A percentile compares a stretch with the other conserved stretches of the same genome.
Evolutionary conservation across 1,140 invertebrate species (phyloP).

Genomic region (Drosophila teissieri): DNA sequence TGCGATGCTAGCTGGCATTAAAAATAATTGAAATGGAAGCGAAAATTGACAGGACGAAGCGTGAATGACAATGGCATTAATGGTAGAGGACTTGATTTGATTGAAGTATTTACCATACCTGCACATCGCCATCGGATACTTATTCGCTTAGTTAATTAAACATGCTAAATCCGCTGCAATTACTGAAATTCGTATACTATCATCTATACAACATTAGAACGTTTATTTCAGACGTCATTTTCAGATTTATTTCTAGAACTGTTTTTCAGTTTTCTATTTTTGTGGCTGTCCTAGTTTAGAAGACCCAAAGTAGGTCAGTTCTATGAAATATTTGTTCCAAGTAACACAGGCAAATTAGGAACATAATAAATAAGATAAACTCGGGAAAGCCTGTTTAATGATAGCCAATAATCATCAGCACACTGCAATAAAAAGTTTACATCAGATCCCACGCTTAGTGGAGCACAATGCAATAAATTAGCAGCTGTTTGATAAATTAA

Average conservation of each 20-base stretch:
- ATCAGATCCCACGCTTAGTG: slow-evolving; percentile 21
- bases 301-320: slow-evolving; percentile 13
- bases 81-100: slow-evolving; percentile 18
- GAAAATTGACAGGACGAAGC: slow-evolving; percentile 39
- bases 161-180: background rate
- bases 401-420: slow-evolving; percentile 13
- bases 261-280: background rate
- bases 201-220: no score
- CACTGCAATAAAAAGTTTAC: slow-evolving; percentile 7
- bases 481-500: background rate
- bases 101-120: background rate
- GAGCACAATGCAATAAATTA: slow-evolving; percentile 19
- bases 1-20: slow-evolving; percentile 29
- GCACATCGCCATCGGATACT: background rate
- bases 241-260: background rate
- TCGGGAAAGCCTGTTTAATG: background rate
- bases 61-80: slow-evolving; percentile 45
- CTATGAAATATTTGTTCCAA: background rate
- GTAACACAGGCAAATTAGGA: background rate
- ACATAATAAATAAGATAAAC: slow-evolving; percentile 2
- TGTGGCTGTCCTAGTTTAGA: background rate
- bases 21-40: slow-evolving; percentile 48
- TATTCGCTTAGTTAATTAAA: slow-evolving; percentile 40
- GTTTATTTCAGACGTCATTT: no score
- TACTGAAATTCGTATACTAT: background rate